Evolutionary conservation across 2,797 vertebrate species (phyloP), one percentile per base, ranked within the genome.

Genomic region (Hippocampus kuda): DNA sequence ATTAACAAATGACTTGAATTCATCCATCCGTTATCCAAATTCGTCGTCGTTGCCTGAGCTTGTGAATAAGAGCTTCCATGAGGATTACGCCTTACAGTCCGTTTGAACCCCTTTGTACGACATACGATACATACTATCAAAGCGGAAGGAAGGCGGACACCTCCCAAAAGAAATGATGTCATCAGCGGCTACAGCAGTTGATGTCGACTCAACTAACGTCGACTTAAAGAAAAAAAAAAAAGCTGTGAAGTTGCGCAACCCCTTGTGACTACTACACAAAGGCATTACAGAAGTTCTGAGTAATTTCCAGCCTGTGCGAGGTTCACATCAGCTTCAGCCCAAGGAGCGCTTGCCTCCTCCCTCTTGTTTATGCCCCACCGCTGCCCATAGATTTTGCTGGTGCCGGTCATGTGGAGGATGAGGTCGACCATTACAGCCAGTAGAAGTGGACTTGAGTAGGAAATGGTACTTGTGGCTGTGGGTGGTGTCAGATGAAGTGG

Each of bases 391-490:
- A 84, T 71, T 68, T 80, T 49, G 69, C 59, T 20, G 63, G 67
- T 53, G 70, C 63, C 38, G 44, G 48, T 70, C 82, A 65, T 69
- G 71, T 69, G 76, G 68, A 67, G 68, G 66, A 71, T 74, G 75
- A 74, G 85, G 85, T 86, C 77, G 73, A 81, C 82, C 83, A 84
- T 84, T 85, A 87, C 66, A 79, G 74, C 69, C 26, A 41, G 70
- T 75, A 69, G 78, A 79, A 90, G 86, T 81, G 88, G 85, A 77
- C 83, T 86, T 27, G 75, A 80, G 78, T 72, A 81, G 76, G 79
- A 83, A 82, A 79, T 76, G 83, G 80, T 75, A 83, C 83, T 84
- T 85, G 85, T 84, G 79, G 77, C 77, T 77, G 84, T 79, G 82
- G 79, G 84, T 79, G 83, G 83, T 76, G 67, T 85, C 75, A 73